Evolutionary conservation across 2,797 vertebrate genomes (phyloP), one percentile per base, ranked within the genome.

Genomic region (Octomys mimax): DNA sequence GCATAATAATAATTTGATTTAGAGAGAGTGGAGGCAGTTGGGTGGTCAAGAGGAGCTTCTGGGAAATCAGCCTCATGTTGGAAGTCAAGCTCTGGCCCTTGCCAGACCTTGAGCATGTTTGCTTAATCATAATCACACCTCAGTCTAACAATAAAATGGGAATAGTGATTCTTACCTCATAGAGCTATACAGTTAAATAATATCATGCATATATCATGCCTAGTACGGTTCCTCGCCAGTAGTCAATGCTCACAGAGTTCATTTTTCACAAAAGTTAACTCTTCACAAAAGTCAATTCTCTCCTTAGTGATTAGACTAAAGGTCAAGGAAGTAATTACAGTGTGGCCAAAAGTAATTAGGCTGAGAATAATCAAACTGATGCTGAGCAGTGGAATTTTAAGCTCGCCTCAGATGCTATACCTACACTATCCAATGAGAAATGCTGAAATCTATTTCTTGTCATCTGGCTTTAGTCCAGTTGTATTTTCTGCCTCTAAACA

Each of bases 281-380:
- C 77, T 75, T 95, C 59, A 61, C 59, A 24, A 24, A 61, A 61
- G 22, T 96, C 49, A 88, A 4, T 24, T 95, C 26, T 79, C 90
- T 75, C n/a, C 42, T 95, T 68, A 82, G 66, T 88, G 87, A 92
- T 83, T 95, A 96, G 92, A 92, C 64, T 31, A 86, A 96, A 94
- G 89, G 85, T 93, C 89, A 93, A 95, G 61, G 85, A 95, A 83
- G 59, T 81, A 95, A 96, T 97, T 91, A 94, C 7, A 80, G 33
- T 80, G 28, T 96, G n/a, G 26, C 54, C 77, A 85, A 96, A 97
- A 95, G 78, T 83, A 96, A 97, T 94, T 83, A 97, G 81, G 26
- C 36, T 92, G n/a, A 83, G 68, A 96, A 78, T 94, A 95, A 96
- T 96, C 95, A 96, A 93, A 83, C 39, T 22, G 64, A 71, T 90